Evolutionary conservation across 30 jellyfish, hydroid and myxozoan species (phyloP).

Genomic region (Pseudorhiza aurosa): DNA sequence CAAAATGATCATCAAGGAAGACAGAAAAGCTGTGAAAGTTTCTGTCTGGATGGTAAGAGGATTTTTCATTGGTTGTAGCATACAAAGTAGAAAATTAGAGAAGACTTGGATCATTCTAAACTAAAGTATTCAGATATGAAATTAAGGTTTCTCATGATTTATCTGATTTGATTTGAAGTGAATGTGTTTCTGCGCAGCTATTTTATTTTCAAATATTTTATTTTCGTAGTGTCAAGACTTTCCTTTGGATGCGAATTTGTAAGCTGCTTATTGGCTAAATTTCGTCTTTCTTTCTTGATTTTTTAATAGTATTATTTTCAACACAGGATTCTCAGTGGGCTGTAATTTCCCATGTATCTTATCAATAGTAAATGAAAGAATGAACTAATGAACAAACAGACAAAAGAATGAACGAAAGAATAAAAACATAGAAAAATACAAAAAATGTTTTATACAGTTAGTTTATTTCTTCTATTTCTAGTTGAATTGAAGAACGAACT

Average conservation of each 20-base stretch:
- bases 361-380: no score
- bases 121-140: no score
- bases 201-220: neutral
- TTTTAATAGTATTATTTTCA: neutral
- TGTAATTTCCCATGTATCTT: no score
- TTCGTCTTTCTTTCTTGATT: neutral
- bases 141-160: neutral
- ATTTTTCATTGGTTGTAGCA: no score
- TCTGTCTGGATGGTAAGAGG: conserved; percentile 91
- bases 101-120: no score
- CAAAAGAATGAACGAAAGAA: no score
- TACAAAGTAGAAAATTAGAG: neutral
- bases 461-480: no score
- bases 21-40: conserved; percentile 71
- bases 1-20: conserved; percentile 71
- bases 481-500: no score
- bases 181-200: neutral
- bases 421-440: no score
- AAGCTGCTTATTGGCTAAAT: conserved; percentile 20
- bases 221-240: conserved; percentile 70
- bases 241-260: conserved; percentile 85
- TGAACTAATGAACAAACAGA: no score
- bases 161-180: neutral
- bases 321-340: no score
- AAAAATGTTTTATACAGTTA: no score